Evolutionary conservation across 2,113 vertebrate genomes (phyloP), one percentile per base, ranked within the genome.

Genomic region (Amphilophus citrinellus): DNA sequence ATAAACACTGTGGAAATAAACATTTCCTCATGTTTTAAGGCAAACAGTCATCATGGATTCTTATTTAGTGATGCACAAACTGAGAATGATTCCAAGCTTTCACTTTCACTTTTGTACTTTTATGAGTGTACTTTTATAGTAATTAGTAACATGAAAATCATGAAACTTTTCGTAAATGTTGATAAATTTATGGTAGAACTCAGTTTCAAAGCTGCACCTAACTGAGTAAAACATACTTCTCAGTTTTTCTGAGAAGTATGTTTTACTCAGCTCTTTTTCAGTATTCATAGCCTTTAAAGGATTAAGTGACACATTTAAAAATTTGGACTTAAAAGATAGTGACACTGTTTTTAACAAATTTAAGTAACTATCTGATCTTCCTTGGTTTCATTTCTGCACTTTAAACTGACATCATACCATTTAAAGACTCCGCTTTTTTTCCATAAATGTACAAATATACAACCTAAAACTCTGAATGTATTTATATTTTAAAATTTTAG

Each of bases 11-110:
- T 61, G 68, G 86, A 89, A 85, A 87, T 86, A 82, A 24, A 61
- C 57, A 88, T 88, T 90, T 89, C 84, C 85, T 90, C 53, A 5
- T 56, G 73, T 89, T 84, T 91, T 91, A 93, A 94, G 92, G 93
- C 90, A 92, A 87, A 92, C 84, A 79, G 90, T 91, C 79, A 77
- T 83, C 86, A 84, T 83, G 63, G 79, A 91, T 82, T 84, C 56
- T 61, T 14, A 84, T 44, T 82, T 7, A 85, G 15, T 71, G 20
- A 76, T 56, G 78, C 61, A 84, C 15, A 85, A 82, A 82, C 78
- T 77, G 42, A 87, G 15, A 81, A 50, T 58, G 44, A 62, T 59
- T 17, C 76, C 22, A 47, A 82, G 65, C 22, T 58, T 27, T 57
- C 9, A 75, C 24, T 39, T 79, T 24, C 35, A 37, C 20, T 24